These are phyloP conservation scores for Streptopelia turtur DNA, from an alignment of 2,797 vertebrate species.

Conservation along the genomic window DNA sequence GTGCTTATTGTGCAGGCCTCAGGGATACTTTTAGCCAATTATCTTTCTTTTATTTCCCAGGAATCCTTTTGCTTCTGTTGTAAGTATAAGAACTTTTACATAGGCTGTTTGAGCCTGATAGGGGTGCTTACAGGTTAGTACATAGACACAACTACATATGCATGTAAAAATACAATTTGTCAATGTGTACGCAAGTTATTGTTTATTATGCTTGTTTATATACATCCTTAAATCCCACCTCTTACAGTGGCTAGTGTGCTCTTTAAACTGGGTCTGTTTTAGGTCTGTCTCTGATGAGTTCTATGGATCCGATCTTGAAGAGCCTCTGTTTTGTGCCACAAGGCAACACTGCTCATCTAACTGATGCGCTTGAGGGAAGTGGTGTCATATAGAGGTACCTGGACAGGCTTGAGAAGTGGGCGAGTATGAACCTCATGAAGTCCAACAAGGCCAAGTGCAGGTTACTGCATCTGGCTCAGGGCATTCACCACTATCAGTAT, in stretches of 20 bases:
- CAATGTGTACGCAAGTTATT: neutral
- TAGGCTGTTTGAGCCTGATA: neutral
- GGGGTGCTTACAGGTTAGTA: neutral
- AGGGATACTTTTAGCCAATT: neutral
- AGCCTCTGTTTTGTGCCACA: neutral
- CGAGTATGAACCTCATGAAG: neutral
- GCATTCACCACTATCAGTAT: neutral
- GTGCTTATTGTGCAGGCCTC: neutral
- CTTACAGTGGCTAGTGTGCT: neutral
- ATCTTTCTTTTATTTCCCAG: neutral
- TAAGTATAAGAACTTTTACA: neutral
- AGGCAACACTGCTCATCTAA: neutral
- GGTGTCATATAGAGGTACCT: neutral
- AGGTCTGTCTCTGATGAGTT: neutral
- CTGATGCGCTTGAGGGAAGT: neutral
- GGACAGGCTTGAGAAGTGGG: neutral
- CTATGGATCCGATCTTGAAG: neutral
- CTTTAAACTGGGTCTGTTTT: neutral
- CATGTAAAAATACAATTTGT: neutral
- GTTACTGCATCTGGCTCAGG: fast-evolving
- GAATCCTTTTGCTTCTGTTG: neutral
- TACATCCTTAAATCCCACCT: neutral
- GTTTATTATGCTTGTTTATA: neutral
- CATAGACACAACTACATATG: neutral
- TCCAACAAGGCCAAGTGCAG: neutral